Conservation (phyloP, 2,888 invertebrate species). For the Calephelis perditalis region DNA sequence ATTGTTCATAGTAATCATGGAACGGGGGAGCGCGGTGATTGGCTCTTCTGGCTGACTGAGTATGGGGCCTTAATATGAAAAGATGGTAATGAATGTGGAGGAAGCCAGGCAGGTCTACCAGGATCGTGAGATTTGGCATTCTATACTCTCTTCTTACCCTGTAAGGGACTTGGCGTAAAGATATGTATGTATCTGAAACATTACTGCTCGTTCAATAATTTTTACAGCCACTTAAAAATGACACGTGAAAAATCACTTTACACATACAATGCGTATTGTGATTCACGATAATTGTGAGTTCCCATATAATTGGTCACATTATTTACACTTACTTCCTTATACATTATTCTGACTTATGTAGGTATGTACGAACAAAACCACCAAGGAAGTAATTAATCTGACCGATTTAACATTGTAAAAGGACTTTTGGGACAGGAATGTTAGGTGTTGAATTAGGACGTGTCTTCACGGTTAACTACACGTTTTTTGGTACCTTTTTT, state of each 20-base stretch:
- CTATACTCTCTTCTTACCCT: too few species aligned
- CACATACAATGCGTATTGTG: slow-evolving; percentile 45
- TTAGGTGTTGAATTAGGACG: slow-evolving; percentile 14
- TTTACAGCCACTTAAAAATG: slow-evolving; percentile 6
- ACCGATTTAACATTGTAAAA: slow-evolving; percentile 32
- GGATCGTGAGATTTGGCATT: too few species aligned
- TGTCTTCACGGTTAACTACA: not conserved
- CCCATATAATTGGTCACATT: slow-evolving; percentile 54
- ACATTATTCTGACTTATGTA: slow-evolving; percentile 4
- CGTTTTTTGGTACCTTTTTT: too few species aligned
- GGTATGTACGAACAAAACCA: slow-evolving; percentile 13
- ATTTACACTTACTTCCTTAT: slow-evolving; percentile 49
- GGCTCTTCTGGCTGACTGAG: too few species aligned
- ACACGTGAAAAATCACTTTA: slow-evolving; percentile 28
- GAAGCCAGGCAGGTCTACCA: too few species aligned
- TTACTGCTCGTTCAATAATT: not conserved
- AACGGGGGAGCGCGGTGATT: too few species aligned
- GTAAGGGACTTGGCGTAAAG: too few species aligned
- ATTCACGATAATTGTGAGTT: slow-evolving; percentile 48
- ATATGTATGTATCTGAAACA: too few species aligned
- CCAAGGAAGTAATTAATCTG: slow-evolving; percentile 34
- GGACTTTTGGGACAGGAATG: slow-evolving; percentile 21
- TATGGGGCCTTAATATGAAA: too few species aligned
- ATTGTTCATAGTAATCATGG: too few species aligned
- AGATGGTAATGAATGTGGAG: too few species aligned